Conservation (phyloP, 1,140 invertebrate genomes). For the Cecropterus lyciades region DNA sequence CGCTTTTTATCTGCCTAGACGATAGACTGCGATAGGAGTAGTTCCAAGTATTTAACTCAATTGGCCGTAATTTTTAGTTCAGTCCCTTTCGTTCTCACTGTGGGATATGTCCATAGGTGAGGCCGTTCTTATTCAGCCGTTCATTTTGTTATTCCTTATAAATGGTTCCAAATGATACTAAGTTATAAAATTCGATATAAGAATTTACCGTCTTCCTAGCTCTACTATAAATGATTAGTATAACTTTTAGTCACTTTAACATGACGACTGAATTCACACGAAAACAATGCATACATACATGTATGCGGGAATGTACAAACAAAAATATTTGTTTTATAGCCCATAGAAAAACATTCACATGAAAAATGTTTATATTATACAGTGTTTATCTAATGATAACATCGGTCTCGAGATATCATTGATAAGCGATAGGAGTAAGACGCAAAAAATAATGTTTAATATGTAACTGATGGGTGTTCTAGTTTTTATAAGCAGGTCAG, state of each 20-base stretch:
- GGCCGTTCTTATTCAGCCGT: no score
- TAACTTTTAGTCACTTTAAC: background rate
- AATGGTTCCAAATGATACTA: no score
- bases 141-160: no score
- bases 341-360: constrained; percentile 16
- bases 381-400: constrained; percentile 23
- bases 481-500: no score
- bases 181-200: background rate
- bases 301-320: background rate
- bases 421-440: constrained; percentile 1
- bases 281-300: background rate
- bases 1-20: no score
- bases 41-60: no score
- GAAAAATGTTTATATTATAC: constrained; percentile 12
- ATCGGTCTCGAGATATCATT: constrained; percentile 5
- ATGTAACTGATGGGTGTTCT: background rate
- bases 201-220: background rate
- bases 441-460: background rate
- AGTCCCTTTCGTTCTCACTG: no score
- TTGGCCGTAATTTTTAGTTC: no score
- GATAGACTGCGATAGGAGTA: no score
- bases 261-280: background rate
- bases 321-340: background rate
- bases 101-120: no score
- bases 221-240: background rate